Base-by-base conservation (phyloP, 2,113 vertebrate species). In the Lethenteron camtschaticum region DNA sequence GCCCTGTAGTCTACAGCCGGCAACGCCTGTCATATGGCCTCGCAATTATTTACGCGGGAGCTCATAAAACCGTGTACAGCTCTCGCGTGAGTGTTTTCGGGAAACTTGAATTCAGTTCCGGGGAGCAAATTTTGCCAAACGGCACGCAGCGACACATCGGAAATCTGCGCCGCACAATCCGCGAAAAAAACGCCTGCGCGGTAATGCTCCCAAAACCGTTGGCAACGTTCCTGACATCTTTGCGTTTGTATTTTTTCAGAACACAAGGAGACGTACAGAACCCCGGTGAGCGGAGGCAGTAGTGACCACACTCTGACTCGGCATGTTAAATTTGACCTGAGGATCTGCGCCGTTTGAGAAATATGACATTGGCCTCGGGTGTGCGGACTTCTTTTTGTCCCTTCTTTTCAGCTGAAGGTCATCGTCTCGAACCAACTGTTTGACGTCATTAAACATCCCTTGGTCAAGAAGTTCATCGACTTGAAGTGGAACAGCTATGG, bases 401-500 rank as follows among this genome's bases (percentile, higher is more conserved):
- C 12, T 16, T 16, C 9, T 57, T n/a, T 68, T 68, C 57, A 71
- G 70, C 20, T 71, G 55, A 59, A 71, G 58, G 57, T 71, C 55
- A 71, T 71, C 41, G 70, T 71, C 55, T 56, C 9, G 13, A 24
- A 10, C 41, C 18, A 71, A 16, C 11, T 71, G 41, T 8, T 12
- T 13, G 68, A 71, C 11, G 20, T 71, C 56, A 20, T 13, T 20
- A 68, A 11, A 7, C 70, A 71, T 57, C 70, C 70, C n/a, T 18
- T 71, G 11, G 55, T 71, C 57, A 55, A 71, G 12, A 71, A 71
- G 16, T 71, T 68, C 68, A 66, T 71, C 56, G 55, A 68, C 14
- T 24, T 71, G 55, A 71, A 71, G 14, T 71, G 70, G 70, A 71
- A 66, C 11, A 56, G 56, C 24, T 71, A 71, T 68, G 70, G 70